These are phyloP conservation scores for Leptopterna dolabrata DNA, from an alignment of 2,888 invertebrate genomes.

Conservation along the genomic window DNA sequence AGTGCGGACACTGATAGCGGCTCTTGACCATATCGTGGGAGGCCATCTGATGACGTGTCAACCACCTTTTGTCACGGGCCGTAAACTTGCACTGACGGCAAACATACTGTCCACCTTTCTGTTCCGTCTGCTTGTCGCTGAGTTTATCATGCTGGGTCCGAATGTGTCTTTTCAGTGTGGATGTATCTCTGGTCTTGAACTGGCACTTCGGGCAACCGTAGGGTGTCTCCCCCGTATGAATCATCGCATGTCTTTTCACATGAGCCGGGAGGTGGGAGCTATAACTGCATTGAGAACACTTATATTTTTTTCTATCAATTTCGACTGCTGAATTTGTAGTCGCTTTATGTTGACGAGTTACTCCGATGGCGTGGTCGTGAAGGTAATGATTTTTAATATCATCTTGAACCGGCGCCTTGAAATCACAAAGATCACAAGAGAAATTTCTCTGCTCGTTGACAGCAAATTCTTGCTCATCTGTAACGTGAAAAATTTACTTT, in stretches of 20 bases:
- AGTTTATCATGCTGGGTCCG: not conserved
- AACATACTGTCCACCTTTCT: not conserved
- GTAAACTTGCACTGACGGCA: not conserved
- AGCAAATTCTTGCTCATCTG: not conserved
- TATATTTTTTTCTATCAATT: not conserved
- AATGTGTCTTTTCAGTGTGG: not conserved
- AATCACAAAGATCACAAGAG: not conserved
- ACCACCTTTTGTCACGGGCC: not conserved
- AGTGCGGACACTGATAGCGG: not conserved
- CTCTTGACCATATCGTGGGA: not conserved
- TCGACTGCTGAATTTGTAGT: not conserved
- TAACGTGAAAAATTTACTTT: too few species aligned
- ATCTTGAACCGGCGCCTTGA: not conserved
- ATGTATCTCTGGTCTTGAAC: not conserved
- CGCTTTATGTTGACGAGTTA: not conserved
- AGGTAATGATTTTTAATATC: not conserved
- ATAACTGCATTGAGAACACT: constrained; percentile 8
- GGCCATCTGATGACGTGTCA: not conserved
- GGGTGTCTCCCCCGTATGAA: constrained; percentile 11
- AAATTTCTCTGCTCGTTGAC: not conserved
- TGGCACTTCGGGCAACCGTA: not conserved
- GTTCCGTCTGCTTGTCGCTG: not conserved
- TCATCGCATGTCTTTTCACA: not conserved
- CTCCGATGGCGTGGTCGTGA: not conserved
- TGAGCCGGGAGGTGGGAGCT: not conserved